phyloP scores from a whole-genome alignment of 2,888 invertebrate genomes.

The Sussaba pulchella region DNA sequence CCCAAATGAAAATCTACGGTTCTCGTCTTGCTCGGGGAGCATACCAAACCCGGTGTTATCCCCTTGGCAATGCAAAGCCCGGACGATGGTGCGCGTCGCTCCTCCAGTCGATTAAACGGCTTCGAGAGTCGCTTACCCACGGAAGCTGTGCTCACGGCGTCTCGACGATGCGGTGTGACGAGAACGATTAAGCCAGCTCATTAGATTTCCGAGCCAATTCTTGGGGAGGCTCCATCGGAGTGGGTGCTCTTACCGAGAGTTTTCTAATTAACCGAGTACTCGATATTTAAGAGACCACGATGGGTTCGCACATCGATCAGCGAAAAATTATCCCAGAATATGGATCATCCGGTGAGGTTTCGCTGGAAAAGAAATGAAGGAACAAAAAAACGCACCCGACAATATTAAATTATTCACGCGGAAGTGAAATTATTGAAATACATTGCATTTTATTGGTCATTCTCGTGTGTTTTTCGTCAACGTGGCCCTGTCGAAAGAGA shows the following conservation, averaged over 20 bases:
- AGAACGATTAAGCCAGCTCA: constrained; percentile 69
- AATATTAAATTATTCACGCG: too few relatives aligned
- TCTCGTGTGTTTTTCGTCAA: too few relatives aligned
- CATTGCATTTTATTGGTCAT: too few relatives aligned
- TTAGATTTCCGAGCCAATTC: constrained; percentile 67
- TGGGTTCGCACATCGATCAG: not conserved
- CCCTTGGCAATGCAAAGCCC: constrained; percentile 25
- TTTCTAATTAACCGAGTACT: constrained; percentile 58
- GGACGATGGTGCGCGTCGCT: constrained; percentile 29
- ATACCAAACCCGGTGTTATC: constrained; percentile 22
- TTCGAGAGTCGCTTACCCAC: constrained; percentile 55
- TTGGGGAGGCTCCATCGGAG: constrained; percentile 49
- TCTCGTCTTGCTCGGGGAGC: constrained; percentile 14
- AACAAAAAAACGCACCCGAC: too few relatives aligned
- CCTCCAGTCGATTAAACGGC: constrained; percentile 67
- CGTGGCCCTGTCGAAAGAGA: too few relatives aligned
- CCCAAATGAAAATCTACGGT: constrained; percentile 69
- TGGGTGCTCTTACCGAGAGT: constrained; percentile 38
- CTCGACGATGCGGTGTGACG: constrained; percentile 60
- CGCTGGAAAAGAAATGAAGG: too few relatives aligned
- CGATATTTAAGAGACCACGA: constrained; percentile 34
- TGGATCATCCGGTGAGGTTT: too few relatives aligned
- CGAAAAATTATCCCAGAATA: too few relatives aligned
- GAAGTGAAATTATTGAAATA: too few relatives aligned
- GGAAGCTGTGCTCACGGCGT: constrained; percentile 34